Percentiles rank a stretch among this genome's conserved stretches.
phyloP scores from a whole-genome alignment of 2,888 invertebrate genomes.

The Scaptomyza reducta region DNA sequence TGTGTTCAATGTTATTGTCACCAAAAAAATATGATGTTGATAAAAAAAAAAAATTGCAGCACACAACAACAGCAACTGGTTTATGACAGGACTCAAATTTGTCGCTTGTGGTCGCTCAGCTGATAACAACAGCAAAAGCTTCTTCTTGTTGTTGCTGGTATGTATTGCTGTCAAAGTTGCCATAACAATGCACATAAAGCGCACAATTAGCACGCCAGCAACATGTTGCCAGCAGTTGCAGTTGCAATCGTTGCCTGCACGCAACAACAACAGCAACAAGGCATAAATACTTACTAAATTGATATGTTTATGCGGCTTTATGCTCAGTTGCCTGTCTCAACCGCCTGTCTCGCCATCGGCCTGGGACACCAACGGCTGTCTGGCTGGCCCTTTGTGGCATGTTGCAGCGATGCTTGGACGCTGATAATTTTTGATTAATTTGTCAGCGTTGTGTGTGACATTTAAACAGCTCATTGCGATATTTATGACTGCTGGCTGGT shows the following conservation, averaged over 20 bases:
- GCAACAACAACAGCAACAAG: conserved; percentile 35
- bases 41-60: conserved; percentile 45
- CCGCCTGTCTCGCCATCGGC: conserved; percentile 1
- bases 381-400: conserved; percentile 45
- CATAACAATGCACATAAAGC: conserved; percentile 76
- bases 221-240: conserved; percentile 59
- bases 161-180: conserved; percentile 69
- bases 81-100: conserved; percentile 78
- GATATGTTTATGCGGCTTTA: conserved; percentile 75
- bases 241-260: conserved; percentile 33
- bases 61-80: conserved; percentile 61
- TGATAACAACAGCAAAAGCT: conserved; percentile 51
- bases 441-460: conserved; percentile 79
- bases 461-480: conserved; percentile 81
- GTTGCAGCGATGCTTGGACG: conserved; percentile 65
- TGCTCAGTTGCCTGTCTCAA: conserved; percentile 57
- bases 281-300: conserved; percentile 75
- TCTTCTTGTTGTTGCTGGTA: conserved; percentile 23
- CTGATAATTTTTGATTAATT: conserved; percentile 80
- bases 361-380: conserved; percentile 15
- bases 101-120: conserved; percentile 45
- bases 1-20: conserved; percentile 79
- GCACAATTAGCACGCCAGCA: conserved; percentile 76
- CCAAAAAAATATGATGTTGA: conserved; percentile 71
- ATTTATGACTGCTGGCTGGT: conserved; percentile 70